These are phyloP conservation scores for Eupithecia inturbata DNA, from an alignment of 2,888 invertebrate genomes.

Conservation along the genomic window DNA sequence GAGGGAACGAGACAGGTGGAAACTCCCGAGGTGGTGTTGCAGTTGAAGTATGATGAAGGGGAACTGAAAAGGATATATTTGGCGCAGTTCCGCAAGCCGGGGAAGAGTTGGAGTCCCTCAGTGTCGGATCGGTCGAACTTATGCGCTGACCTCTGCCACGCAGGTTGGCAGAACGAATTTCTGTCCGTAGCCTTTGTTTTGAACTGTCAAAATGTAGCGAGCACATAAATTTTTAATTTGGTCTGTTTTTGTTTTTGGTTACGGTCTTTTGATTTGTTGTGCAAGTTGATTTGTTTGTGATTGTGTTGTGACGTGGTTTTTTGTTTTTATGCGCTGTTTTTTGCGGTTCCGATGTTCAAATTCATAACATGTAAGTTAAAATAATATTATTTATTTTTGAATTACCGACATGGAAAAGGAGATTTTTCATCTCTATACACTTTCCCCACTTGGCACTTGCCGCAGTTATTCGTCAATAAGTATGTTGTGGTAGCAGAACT, in stretches of 20 bases:
- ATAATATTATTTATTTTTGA: neutral
- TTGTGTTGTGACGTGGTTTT: conserved; percentile 4
- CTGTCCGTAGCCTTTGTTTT: conserved; percentile 39
- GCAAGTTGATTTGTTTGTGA: neutral
- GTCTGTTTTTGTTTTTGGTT: conserved; percentile 40
- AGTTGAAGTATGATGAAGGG: conserved; percentile 76
- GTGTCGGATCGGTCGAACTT: conserved; percentile 65
- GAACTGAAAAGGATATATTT: conserved; percentile 80
- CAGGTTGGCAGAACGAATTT: conserved; percentile 64
- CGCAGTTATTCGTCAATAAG: neutral
- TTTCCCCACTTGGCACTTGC: too few species aligned
- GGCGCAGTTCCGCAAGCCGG: conserved; percentile 74
- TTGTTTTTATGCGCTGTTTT: conserved; percentile 11
- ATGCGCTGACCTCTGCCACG: conserved; percentile 79
- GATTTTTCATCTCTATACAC: neutral
- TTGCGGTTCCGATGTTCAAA: neutral
- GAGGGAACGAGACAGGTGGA: conserved; percentile 60
- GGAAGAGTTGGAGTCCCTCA: conserved; percentile 60
- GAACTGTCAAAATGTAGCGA: conserved; percentile 42
- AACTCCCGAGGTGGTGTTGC: conserved; percentile 74
- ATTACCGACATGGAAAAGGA: neutral
- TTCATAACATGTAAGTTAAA: neutral
- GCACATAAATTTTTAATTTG: conserved; percentile 38
- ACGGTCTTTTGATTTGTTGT: neutral
- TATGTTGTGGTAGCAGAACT: neutral